Percentiles rank a stretch among this genome's conserved stretches.
phyloP scores from a whole-genome alignment of 2,888 invertebrate species.

The Chloromyia formosa region DNA sequence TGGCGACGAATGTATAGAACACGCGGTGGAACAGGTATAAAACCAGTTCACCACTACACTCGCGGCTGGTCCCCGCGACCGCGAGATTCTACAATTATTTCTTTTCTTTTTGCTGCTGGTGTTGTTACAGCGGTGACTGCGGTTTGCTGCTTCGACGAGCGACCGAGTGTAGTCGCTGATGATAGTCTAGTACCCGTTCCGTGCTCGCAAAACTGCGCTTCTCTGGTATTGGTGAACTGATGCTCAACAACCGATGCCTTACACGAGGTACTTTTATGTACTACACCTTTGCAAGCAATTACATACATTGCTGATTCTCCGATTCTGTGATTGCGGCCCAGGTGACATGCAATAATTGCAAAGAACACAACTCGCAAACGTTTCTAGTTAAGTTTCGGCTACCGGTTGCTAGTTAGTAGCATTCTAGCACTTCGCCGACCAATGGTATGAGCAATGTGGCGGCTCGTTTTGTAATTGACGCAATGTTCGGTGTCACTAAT shows the following conservation, averaged over 20 bases:
- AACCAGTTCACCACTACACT: slow-evolving; percentile 20
- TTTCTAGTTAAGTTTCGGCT: slow-evolving; percentile 28
- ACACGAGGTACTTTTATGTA: slow-evolving; percentile 22
- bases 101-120: slow-evolving; percentile 27
- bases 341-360: slow-evolving; percentile 32
- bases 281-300: slow-evolving; percentile 24
- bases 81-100: not conserved
- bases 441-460: not conserved
- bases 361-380: slow-evolving; percentile 22
- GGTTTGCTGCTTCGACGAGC: not conserved
- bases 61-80: slow-evolving; percentile 2
- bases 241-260: slow-evolving; percentile 17
- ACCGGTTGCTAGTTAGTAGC: slow-evolving; percentile 9
- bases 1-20: not conserved
- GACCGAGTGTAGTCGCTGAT: slow-evolving; percentile 21
- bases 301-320: slow-evolving; percentile 34
- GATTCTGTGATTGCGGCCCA: slow-evolving; percentile 35
- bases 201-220: not conserved
- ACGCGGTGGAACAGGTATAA: slow-evolving; percentile 14
- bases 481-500: not conserved
- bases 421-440: slow-evolving; percentile 9
- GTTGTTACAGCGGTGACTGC: not conserved
- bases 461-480: slow-evolving; percentile 9
- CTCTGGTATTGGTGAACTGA: slow-evolving; percentile 20
- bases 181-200: not conserved